Evolutionary conservation across 2,888 invertebrate species (phyloP), one percentile per base, ranked within the genome.

Genomic region (Dynastes grantii): DNA sequence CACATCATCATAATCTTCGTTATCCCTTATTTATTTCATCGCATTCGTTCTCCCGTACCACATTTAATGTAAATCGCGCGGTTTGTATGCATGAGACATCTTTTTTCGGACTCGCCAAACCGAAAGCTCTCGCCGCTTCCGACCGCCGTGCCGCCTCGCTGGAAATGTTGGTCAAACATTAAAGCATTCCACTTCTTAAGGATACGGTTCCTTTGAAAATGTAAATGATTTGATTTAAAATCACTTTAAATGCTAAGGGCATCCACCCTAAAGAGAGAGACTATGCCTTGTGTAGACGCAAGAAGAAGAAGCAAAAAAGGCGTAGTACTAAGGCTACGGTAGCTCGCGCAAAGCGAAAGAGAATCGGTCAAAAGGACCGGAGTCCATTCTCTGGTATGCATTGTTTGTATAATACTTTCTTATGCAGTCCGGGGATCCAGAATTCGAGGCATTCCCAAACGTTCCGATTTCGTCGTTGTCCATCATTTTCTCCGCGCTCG

Each of bases 381-480:
- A 81, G 81, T 83, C 83, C 81, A 81, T 84, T 85, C 85, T 75
- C 80, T 78, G 83, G 84, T 82, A 82, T 84, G 85, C 87, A 87
- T 87, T 87, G 87, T 87, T 87, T 87, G 87, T 86, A 84, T 85
- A 87, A 87, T 87, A 84, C 85, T 86, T 87, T 87, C 86, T 87
- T 87, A 86, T 87, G 86, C 87, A 85, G 86, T 84, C 85, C 84
- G 70, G 55, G 55, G 80, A 76, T 80, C 80, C 78, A 80, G 80
- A 80, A 80, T 80, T 78, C 80, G 75, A 76, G 76, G 80, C 78
- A 80, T 80, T 80, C 79, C 75, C 65, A 55, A 65, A 45, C 77
- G 79, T 77, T 77, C 79, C 63, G 75, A 76, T 73, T 77, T 77
- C 77, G 77, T 77, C 77, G 77, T 61, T 79, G 77, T 79, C 79